Conservation (phyloP, 2,113 vertebrate species). For the Gnathonemus echidnorhynchus region DNA sequence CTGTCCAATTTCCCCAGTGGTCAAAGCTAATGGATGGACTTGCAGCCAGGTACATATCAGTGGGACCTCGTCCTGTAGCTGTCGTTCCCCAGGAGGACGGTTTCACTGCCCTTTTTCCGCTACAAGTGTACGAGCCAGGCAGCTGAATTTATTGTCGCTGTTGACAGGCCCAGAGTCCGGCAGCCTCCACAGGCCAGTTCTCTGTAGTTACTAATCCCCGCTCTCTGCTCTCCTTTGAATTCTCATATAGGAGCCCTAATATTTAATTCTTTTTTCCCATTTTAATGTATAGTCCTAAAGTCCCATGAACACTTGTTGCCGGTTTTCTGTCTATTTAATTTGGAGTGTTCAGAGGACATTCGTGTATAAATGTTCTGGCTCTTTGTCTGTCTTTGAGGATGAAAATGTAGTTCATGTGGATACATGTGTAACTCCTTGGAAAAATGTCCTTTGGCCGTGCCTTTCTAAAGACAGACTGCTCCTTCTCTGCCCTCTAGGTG, state of each 20-base stretch:
- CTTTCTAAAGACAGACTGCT: not conserved
- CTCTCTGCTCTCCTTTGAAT: not conserved
- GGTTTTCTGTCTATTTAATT: not conserved
- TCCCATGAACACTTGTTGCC: not conserved
- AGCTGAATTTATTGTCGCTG: not conserved
- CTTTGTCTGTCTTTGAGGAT: not conserved
- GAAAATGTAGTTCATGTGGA: not conserved
- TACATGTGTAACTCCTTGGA: not conserved
- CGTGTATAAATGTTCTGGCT: not conserved
- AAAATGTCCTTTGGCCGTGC: not conserved
- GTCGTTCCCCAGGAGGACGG: not conserved
- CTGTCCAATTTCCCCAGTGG: not conserved
- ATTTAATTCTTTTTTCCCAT: not conserved
- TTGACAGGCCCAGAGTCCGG: not conserved
- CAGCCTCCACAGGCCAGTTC: not conserved
- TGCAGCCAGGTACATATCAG: not conserved
- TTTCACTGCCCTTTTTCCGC: not conserved
- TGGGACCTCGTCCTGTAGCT: not conserved
- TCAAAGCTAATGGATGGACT: conserved; percentile 6
- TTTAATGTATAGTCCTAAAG: not conserved
- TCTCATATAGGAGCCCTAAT: not conserved
- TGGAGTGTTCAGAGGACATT: not conserved
- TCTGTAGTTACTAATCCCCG: not conserved
- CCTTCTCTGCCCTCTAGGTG: conserved; percentile 39
- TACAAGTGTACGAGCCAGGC: not conserved